Conservation (phyloP, 2,888 invertebrate genomes). For the Orthosia gracilis region DNA sequence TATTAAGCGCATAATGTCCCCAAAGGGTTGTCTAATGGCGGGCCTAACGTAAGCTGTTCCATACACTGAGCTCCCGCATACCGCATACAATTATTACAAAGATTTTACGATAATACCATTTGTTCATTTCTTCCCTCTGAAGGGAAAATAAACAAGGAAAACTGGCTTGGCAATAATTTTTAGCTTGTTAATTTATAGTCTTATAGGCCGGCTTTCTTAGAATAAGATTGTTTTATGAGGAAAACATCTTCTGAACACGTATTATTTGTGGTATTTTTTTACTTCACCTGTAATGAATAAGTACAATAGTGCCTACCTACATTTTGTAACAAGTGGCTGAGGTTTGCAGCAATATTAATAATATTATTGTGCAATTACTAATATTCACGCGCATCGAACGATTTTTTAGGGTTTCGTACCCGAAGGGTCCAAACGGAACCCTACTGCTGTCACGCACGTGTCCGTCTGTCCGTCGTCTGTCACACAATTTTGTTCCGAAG, state of each 20-base stretch:
- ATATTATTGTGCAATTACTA: too few relatives aligned
- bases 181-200: slow-evolving; percentile 67
- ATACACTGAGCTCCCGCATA: slow-evolving; percentile 30
- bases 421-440: too few relatives aligned
- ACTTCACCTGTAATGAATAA: too few relatives aligned
- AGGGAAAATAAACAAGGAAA: slow-evolving; percentile 66
- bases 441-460: too few relatives aligned
- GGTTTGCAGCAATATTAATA: too few relatives aligned
- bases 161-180: slow-evolving; percentile 62
- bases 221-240: slow-evolving; percentile 49
- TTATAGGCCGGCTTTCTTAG: slow-evolving; percentile 48
- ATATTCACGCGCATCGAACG: too few relatives aligned
- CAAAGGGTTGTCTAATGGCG: slow-evolving; percentile 37
- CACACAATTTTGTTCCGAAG: too few relatives aligned
- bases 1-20: slow-evolving; percentile 34
- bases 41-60: slow-evolving; percentile 21
- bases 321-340: too few relatives aligned
- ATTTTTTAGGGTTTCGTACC: too few relatives aligned
- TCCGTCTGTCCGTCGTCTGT: too few relatives aligned
- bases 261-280: slow-evolving; percentile 35
- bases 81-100: slow-evolving; percentile 45
- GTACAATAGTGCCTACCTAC: too few relatives aligned
- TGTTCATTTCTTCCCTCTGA: slow-evolving; percentile 50
- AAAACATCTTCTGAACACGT: slow-evolving; percentile 43
- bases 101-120: slow-evolving; percentile 59